Percentiles rank a stretch among this genome's conserved stretches.
Conservation (phyloP, 2,113 vertebrate species). For the Prochilodus magdalenae region DNA sequence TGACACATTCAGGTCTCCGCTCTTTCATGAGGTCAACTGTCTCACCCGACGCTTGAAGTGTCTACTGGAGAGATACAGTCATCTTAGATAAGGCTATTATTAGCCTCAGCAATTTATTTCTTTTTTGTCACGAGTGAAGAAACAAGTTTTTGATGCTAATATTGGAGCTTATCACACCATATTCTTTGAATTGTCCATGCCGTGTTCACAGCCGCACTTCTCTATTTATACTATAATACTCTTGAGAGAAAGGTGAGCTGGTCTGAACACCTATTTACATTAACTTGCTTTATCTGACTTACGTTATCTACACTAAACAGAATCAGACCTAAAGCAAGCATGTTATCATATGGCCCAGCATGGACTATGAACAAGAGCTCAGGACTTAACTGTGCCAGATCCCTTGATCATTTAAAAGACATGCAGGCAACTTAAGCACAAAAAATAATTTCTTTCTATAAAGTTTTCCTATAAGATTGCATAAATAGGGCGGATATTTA, state of each 20-base stretch:
- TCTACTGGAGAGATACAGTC: background rate
- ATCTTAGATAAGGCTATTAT: constrained; percentile 20
- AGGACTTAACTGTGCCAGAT: background rate
- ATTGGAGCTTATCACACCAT: too few relatives aligned
- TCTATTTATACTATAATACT: background rate
- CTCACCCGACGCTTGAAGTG: constrained; percentile 22
- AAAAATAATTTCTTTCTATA: background rate
- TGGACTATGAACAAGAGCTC: background rate
- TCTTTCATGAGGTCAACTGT: constrained; percentile 1
- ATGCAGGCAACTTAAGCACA: background rate
- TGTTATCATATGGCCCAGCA: background rate
- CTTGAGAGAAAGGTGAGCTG: background rate
- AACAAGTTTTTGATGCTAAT: background rate
- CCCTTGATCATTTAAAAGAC: background rate
- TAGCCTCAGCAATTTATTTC: constrained; percentile 8
- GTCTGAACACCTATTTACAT: too few relatives aligned
- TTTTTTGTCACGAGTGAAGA: constrained; percentile 19
- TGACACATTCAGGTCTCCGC: background rate
- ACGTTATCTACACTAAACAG: background rate
- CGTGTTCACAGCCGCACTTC: too few relatives aligned
- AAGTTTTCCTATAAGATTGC: too few relatives aligned
- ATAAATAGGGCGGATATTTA: too few relatives aligned
- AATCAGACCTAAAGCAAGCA: background rate
- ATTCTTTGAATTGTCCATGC: too few relatives aligned
- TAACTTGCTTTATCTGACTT: too few relatives aligned